A percentile compares a stretch with the other conserved stretches of the same genome.
These are phyloP conservation scores for Trachymyrmex septentrionalis DNA, from an alignment of 1,140 invertebrate genomes.

Conservation along the genomic window DNA sequence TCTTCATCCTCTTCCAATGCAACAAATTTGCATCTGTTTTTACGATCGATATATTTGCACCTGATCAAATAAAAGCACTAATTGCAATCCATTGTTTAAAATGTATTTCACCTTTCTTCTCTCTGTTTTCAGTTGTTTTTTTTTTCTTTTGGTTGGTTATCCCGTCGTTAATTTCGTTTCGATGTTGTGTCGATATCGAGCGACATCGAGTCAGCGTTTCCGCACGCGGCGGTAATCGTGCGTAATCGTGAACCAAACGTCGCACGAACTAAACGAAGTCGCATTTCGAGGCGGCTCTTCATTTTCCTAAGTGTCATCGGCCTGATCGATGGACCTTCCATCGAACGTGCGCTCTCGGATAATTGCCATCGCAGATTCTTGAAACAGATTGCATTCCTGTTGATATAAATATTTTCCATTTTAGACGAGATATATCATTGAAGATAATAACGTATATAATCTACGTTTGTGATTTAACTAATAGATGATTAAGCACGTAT, in stretches of 20 bases:
- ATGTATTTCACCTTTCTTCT: background rate
- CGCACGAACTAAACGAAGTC: conserved; percentile 40
- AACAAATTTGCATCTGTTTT: conserved; percentile 51
- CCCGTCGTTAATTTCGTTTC: conserved; percentile 39
- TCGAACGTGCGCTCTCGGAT: background rate
- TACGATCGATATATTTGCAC: conserved; percentile 30
- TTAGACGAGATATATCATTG: background rate
- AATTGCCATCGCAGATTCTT: conserved; percentile 24
- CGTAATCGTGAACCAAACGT: conserved; percentile 24
- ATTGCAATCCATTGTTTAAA: background rate
- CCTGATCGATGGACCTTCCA: conserved; percentile 8
- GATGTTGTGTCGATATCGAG: conserved; percentile 42
- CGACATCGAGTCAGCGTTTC: conserved; percentile 32
- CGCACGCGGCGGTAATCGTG: conserved; percentile 27
- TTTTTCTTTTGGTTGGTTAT: conserved; percentile 2
- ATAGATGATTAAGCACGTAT: background rate
- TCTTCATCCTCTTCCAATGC: background rate
- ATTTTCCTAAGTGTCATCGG: conserved; percentile 43
- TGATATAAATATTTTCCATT: background rate
- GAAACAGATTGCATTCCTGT: background rate
- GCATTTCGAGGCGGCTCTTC: conserved; percentile 28
- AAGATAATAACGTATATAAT: conserved; percentile 7
- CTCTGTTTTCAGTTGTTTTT: conserved; percentile 3
- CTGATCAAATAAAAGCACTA: background rate
- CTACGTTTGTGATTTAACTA: background rate